Evolutionary conservation across 1,140 invertebrate genomes (phyloP).

Genomic region (Papilio glaucus): DNA sequence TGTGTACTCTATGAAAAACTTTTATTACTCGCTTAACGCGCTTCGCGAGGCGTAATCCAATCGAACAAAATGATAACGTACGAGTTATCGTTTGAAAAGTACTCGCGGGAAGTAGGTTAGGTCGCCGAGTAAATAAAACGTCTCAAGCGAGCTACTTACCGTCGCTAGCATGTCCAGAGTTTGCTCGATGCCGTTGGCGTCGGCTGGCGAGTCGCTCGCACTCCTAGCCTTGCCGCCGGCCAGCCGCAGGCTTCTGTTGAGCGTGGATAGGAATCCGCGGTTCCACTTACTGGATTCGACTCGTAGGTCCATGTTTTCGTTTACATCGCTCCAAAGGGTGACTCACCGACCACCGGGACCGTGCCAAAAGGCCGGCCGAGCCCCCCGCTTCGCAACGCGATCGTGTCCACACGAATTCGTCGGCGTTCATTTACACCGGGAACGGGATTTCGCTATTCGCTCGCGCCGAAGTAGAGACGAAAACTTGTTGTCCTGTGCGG

Average conservation of each 20-base stretch:
- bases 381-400: neutral
- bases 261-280: slow-evolving; percentile 70
- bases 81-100: slow-evolving; percentile 24
- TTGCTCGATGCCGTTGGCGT: slow-evolving; percentile 58
- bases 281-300: slow-evolving; percentile 74
- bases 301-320: slow-evolving; percentile 74
- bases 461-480: slow-evolving; percentile 38
- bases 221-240: slow-evolving; percentile 60
- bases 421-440: slow-evolving; percentile 37
- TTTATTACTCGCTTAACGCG: neutral
- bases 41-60: slow-evolving; percentile 6
- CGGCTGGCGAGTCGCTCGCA: slow-evolving; percentile 53
- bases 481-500: slow-evolving; percentile 53
- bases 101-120: slow-evolving; percentile 13
- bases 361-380: slow-evolving; percentile 60
- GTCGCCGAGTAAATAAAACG: neutral
- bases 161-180: slow-evolving; percentile 56
- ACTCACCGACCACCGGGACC: slow-evolving; percentile 67
- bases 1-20: neutral
- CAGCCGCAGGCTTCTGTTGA: slow-evolving; percentile 74
- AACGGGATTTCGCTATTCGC: slow-evolving; percentile 43
- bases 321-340: slow-evolving; percentile 70
- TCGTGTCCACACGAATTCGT: slow-evolving; percentile 27
- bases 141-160: slow-evolving; percentile 46
- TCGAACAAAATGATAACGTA: slow-evolving; percentile 6